Conservation (phyloP, 1,140 invertebrate genomes). For the Halotydeus destructor region DNA sequence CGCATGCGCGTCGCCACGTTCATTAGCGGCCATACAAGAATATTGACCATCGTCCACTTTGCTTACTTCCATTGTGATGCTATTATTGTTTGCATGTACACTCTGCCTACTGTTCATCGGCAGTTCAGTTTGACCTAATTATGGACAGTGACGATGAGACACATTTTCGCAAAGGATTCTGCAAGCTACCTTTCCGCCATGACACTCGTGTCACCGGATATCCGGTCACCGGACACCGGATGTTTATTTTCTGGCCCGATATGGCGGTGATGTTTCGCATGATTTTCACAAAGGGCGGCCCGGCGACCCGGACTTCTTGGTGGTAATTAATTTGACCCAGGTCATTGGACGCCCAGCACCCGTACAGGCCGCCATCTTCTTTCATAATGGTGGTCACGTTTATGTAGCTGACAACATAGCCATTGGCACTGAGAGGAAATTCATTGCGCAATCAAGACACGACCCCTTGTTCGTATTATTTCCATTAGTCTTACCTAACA, state of each 20-base stretch:
- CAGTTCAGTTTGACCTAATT: too few relatives aligned
- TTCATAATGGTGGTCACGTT: conserved; percentile 77
- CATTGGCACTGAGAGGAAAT: too few relatives aligned
- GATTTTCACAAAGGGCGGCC: conserved; percentile 59
- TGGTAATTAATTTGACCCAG: conserved; percentile 51
- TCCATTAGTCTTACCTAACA: conserved; percentile 9
- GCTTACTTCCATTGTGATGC: too few relatives aligned
- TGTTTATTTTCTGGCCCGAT: conserved; percentile 55
- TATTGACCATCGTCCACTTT: too few relatives aligned
- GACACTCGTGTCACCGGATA: conserved; percentile 67
- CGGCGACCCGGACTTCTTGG: conserved; percentile 63
- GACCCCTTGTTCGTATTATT: too few relatives aligned
- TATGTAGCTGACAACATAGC: conserved; percentile 21
- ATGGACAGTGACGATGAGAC: too few relatives aligned
- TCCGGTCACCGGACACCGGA: conserved; percentile 78
- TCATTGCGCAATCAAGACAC: conserved; percentile 3
- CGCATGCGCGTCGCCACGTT: neutral
- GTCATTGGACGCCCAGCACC: conserved; percentile 59
- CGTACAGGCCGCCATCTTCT: conserved; percentile 63
- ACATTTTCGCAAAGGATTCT: too few relatives aligned
- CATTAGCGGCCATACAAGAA: neutral
- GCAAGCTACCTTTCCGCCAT: conserved; percentile 43
- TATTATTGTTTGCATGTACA: too few relatives aligned
- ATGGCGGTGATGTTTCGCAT: conserved; percentile 78
- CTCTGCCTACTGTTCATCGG: too few relatives aligned